Conservation (phyloP, 2,113 vertebrate genomes). For the Etheostoma spectabile region DNA sequence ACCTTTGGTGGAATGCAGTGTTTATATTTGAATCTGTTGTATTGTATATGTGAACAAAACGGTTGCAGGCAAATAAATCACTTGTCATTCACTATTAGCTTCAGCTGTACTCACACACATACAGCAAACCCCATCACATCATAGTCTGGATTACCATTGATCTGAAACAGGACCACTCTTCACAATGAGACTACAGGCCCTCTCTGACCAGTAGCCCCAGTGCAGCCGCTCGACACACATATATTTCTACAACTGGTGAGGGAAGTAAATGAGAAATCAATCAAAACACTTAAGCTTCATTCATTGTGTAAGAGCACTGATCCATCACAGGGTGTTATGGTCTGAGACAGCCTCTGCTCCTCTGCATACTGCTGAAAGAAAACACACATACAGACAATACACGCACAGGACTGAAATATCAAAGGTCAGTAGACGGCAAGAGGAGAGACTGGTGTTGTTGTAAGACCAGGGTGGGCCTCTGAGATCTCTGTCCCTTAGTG, state of each 20-base stretch:
- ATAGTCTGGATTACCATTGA: conserved; percentile 36
- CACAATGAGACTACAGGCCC: conserved; percentile 39
- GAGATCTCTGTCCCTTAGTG: conserved; percentile 52
- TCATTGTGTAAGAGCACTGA: conserved; percentile 69
- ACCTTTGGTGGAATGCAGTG: not conserved
- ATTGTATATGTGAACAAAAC: not conserved
- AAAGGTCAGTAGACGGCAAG: conserved; percentile 72
- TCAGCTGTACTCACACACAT: not conserved
- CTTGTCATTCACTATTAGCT: not conserved
- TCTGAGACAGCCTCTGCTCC: conserved; percentile 50
- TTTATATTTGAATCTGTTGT: not conserved
- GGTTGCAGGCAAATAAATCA: not conserved
- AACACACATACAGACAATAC: conserved; percentile 18
- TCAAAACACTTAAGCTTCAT: conserved; percentile 73
- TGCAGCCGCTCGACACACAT: not conserved
- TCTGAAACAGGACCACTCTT: conserved; percentile 42
- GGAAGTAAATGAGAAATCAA: conserved; percentile 71
- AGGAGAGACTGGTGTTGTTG: conserved; percentile 59
- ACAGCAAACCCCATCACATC: not conserved
- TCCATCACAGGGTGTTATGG: conserved; percentile 65
- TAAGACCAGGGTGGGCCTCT: conserved; percentile 52
- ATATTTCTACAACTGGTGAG: conserved; percentile 50
- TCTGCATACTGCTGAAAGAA: conserved; percentile 40
- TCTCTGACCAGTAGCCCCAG: conserved; percentile 9
- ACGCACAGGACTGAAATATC: conserved; percentile 66